Conservation (phyloP, 1,140 invertebrate genomes). For the Euwallacea fornicatus region DNA sequence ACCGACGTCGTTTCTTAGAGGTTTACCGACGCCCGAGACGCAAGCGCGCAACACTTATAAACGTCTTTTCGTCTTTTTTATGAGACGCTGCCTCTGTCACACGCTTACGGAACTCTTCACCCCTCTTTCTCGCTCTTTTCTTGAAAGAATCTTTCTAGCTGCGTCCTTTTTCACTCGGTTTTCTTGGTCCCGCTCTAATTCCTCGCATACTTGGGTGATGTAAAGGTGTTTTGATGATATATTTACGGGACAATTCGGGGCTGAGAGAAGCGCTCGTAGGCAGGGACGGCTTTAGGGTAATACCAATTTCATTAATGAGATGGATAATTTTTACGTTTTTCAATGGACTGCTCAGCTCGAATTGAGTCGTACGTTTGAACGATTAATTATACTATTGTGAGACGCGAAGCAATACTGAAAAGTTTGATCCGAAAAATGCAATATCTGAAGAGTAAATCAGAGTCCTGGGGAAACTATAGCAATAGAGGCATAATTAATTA, state of each 20-base stretch:
- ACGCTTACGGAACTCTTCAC: conserved; percentile 1
- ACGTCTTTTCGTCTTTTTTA: conserved; percentile 53
- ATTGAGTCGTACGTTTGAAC: too few species aligned
- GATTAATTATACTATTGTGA: too few species aligned
- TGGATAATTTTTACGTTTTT: too few species aligned
- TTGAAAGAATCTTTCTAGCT: conserved; percentile 34
- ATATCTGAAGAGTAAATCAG: too few species aligned
- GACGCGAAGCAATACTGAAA: too few species aligned
- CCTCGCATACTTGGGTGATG: conserved; percentile 39
- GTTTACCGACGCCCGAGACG: conserved; percentile 53
- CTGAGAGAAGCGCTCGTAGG: conserved; percentile 15
- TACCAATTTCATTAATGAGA: too few species aligned
- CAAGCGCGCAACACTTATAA: conserved; percentile 52
- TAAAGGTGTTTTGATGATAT: conserved; percentile 41
- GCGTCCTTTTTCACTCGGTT: conserved; percentile 36
- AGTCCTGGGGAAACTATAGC: too few species aligned
- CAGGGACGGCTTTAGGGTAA: conserved; percentile 13
- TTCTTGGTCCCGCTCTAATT: conserved; percentile 40
- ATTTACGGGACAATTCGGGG: conserved; percentile 38
- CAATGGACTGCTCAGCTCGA: too few species aligned
- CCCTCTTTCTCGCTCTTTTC: conserved; percentile 39
- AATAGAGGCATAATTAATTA: too few species aligned
- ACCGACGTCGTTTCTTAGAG: conserved; percentile 56
- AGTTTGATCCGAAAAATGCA: too few species aligned
- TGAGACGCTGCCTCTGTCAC: conserved; percentile 23